These are phyloP conservation scores for Drosophila pegasa DNA, from an alignment of 2,888 invertebrate species.

Conservation along the genomic window DNA sequence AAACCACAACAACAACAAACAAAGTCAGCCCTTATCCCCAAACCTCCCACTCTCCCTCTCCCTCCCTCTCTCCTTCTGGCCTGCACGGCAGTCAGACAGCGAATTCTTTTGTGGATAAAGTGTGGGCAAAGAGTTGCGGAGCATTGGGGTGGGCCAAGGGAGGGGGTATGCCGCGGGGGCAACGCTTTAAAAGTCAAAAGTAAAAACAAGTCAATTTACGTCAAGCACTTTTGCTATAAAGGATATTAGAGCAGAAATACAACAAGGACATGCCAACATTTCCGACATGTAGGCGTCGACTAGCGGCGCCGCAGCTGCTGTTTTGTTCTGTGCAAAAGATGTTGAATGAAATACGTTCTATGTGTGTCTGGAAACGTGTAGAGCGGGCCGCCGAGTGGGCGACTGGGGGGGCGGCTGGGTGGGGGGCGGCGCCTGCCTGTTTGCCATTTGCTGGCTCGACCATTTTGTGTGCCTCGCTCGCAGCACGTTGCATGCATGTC, in stretches of 20 bases:
- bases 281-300: slow-evolving; percentile 81
- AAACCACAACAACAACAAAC: slow-evolving; percentile 76
- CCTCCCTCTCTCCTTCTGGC: not conserved
- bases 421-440: slow-evolving; percentile 10
- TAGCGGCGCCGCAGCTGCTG: slow-evolving; percentile 69
- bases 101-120: slow-evolving; percentile 15
- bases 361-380: slow-evolving; percentile 14
- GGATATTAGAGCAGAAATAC: slow-evolving; percentile 81
- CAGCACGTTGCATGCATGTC: slow-evolving; percentile 79
- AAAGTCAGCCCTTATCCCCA: slow-evolving; percentile 17
- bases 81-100: slow-evolving; percentile 19
- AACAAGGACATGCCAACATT: slow-evolving; percentile 81
- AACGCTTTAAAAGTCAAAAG: slow-evolving; percentile 80
- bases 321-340: slow-evolving; percentile 22
- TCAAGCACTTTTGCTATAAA: slow-evolving; percentile 81
- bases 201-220: slow-evolving; percentile 81
- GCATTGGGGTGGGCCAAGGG: not conserved
- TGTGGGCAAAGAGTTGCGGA: not conserved
- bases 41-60: not conserved
- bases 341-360: slow-evolving; percentile 32
- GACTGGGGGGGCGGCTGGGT: not conserved
- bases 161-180: not conserved
- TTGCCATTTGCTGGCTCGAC: slow-evolving; percentile 71
- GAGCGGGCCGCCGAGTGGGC: not conserved
- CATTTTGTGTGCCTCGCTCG: slow-evolving; percentile 62